Conservation (phyloP, 2,113 vertebrate species). For the Halcyon senegalensis region DNA sequence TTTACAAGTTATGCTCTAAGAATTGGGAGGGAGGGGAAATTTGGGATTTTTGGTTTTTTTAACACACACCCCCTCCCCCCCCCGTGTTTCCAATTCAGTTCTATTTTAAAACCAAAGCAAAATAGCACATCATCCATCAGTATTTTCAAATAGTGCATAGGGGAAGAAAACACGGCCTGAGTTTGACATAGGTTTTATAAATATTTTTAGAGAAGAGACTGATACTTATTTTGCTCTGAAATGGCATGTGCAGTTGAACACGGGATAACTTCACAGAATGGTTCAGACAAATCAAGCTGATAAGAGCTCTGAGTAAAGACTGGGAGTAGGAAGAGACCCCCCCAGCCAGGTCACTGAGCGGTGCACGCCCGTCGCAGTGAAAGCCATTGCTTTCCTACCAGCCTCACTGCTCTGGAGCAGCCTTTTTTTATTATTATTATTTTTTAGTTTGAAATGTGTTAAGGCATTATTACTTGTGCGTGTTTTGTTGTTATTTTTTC, state of each 20-base stretch:
- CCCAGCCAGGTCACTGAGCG: rapidly evolving
- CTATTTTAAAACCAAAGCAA: neutral
- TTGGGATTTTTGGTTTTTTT: neutral
- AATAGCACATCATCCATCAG: neutral
- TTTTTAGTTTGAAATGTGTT: neutral
- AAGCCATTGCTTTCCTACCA: neutral
- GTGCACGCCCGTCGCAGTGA: rapidly evolving
- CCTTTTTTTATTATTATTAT: neutral
- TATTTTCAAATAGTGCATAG: neutral
- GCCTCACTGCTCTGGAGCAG: neutral
- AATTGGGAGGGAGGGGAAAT: rapidly evolving
- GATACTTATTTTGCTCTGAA: neutral
- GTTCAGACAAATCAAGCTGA: neutral
- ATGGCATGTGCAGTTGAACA: neutral
- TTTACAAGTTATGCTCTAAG: neutral
- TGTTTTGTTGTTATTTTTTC: neutral
- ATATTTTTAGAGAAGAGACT: neutral
- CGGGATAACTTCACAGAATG: neutral
- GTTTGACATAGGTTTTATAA: neutral
- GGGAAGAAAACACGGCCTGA: rapidly evolving
- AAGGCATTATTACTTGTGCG: neutral
- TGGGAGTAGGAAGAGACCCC: rapidly evolving
- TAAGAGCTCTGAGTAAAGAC: neutral
- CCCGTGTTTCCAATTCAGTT: neutral
- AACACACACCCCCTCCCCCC: too few relatives aligned